These are phyloP conservation scores for Blastobasis lacticolella DNA, from an alignment of 2,888 invertebrate genomes.

Conservation along the genomic window DNA sequence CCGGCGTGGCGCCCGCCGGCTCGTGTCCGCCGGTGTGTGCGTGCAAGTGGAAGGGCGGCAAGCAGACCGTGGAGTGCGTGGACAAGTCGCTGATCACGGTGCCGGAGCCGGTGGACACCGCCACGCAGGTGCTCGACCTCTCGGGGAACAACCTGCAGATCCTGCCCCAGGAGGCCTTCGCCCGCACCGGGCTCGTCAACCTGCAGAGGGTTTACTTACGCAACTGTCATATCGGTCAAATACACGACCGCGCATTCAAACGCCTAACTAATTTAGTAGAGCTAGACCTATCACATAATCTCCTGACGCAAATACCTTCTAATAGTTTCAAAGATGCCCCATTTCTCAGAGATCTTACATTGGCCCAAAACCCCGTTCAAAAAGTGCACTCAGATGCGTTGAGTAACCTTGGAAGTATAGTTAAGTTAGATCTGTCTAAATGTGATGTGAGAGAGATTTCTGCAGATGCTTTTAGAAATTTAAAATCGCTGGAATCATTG, in stretches of 20 bases:
- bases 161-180: slow-evolving; percentile 87
- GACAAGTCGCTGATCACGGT: slow-evolving; percentile 87
- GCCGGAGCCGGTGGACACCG: slow-evolving; percentile 89
- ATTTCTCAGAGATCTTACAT: slow-evolving; percentile 85
- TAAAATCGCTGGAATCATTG: slow-evolving; percentile 83
- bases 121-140: slow-evolving; percentile 92
- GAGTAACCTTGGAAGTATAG: slow-evolving; percentile 81
- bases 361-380: slow-evolving; percentile 87
- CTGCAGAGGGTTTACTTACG: slow-evolving; percentile 90
- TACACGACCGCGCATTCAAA: slow-evolving; percentile 88
- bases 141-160: slow-evolving; percentile 91
- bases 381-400: slow-evolving; percentile 86
- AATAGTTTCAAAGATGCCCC: slow-evolving; percentile 86
- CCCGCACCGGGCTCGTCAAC: slow-evolving; percentile 86
- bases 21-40: slow-evolving; percentile 85
- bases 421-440: slow-evolving; percentile 88
- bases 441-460: slow-evolving; percentile 87
- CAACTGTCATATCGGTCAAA: slow-evolving; percentile 88
- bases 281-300: slow-evolving; percentile 89
- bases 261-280: slow-evolving; percentile 93
- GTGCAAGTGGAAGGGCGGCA: slow-evolving; percentile 96
- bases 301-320: slow-evolving; percentile 86
- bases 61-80: slow-evolving; percentile 93
- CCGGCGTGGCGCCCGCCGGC: slow-evolving; percentile 68
- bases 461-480: slow-evolving; percentile 80